Base-by-base conservation (phyloP, 2,113 vertebrate species). In the Phoxinus phoxinus region DNA sequence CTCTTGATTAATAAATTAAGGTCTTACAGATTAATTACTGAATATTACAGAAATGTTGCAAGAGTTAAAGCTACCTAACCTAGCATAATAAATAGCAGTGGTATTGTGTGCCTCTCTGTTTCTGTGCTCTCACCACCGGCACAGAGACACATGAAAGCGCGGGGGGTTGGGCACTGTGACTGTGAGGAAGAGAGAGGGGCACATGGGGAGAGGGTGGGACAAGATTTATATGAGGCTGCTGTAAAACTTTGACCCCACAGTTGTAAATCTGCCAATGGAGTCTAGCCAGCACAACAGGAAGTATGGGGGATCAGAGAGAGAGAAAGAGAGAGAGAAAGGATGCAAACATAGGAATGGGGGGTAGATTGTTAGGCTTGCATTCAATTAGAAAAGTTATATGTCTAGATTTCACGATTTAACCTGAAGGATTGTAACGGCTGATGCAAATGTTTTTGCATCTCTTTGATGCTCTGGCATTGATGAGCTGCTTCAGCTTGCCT, bases 201-300 rank as follows among this genome's bases (percentile, higher is more conserved):
- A 17, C 76, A 85, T 61, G 35, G 77, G 77, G 83, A 85, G 86
- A 75, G 83, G 86, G 67, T 65, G 77, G 83, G 58, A 81, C 67
- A 73, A 94, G 94, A 95, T 95, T 94, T 95, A 95, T 95, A 92
- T 94, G 93, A 92, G 90, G 92, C 92, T 83, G 93, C 93, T 91
- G 90, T 93, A 93, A 95, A 95, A 94, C 94, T 95, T 94, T 95
- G 94, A 94, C 94, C 94, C 89, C 91, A 0, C 80, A 93, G 94
- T 92, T 94, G 93, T 95, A 95, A 95, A 95, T 95, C 94, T 94
- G 94, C 94, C 94, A 94, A 88, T 92, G 90, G 91, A 95, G 94
- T 95, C 94, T 94, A 93, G 93, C 94, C 94, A 92, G 90, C 94
- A 92, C 93, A 94, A 94, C 94, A 95, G 94, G 94, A 95, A 94